These are phyloP conservation scores for Nomada fucata DNA, from an alignment of 2,888 invertebrate species.

Conservation along the genomic window DNA sequence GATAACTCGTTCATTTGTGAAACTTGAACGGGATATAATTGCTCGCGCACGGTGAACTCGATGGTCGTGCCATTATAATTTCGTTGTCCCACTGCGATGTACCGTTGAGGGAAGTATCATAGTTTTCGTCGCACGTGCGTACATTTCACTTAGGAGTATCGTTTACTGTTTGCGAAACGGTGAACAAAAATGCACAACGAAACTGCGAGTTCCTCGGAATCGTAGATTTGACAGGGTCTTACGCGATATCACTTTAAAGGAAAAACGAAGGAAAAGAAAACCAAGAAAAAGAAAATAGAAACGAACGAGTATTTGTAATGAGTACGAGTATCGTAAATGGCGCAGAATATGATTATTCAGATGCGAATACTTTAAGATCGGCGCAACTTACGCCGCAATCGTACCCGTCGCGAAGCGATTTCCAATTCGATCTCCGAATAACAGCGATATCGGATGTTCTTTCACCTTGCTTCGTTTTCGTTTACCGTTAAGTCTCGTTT, in stretches of 20 bases:
- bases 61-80: background rate
- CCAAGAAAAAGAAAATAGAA: background rate
- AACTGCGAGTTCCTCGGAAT: background rate
- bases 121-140: background rate
- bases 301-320: background rate
- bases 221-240: background rate
- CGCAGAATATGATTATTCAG: background rate
- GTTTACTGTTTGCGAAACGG: too few relatives aligned
- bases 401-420: background rate
- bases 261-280: too few relatives aligned
- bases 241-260: background rate
- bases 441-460: too few relatives aligned
- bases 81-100: background rate
- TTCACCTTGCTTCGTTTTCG: background rate
- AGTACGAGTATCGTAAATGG: too few relatives aligned
- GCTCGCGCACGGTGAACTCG: background rate
- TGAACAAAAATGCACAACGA: constrained; percentile 10
- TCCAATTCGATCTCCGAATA: too few relatives aligned
- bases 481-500: background rate
- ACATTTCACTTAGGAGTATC: background rate
- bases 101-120: too few relatives aligned
- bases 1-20: background rate
- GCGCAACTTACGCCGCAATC: background rate
- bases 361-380: background rate
- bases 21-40: background rate